A percentile compares a stretch with the other conserved stretches of the same genome.
Conservation (phyloP, 2,797 vertebrate genomes). For the Bradypus variegatus region DNA sequence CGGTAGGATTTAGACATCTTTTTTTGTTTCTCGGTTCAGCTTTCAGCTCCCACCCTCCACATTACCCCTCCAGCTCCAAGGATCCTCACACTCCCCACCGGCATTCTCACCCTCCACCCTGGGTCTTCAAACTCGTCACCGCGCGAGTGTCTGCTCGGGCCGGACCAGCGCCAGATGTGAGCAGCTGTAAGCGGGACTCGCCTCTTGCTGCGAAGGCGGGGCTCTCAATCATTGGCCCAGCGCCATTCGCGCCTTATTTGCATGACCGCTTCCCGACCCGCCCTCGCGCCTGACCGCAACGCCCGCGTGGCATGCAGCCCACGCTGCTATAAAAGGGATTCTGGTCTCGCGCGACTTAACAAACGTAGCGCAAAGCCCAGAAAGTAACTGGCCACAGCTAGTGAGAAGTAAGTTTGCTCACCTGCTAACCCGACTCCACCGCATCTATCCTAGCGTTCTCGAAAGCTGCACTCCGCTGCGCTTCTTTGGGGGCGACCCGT, state of each 20-base stretch:
- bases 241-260: conserved; percentile 21
- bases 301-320: accelerated
- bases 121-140: background rate
- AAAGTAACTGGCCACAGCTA: background rate
- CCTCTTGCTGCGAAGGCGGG: background rate
- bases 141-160: background rate
- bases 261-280: background rate
- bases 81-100: background rate
- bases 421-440: background rate
- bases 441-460: background rate
- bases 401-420: background rate
- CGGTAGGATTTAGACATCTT: background rate
- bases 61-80: background rate
- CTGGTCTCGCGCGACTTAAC: background rate
- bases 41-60: background rate
- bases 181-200: background rate
- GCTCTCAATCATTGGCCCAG: conserved; percentile 45
- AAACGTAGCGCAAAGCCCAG: background rate
- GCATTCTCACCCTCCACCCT: background rate
- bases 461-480: background rate
- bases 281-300: background rate
- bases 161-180: background rate
- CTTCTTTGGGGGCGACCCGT: background rate
- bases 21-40: background rate
- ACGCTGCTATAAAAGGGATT: conserved; percentile 56